Evolutionary conservation across 2,888 invertebrate species (phyloP), one percentile per base, ranked within the genome.

Genomic region (Halictus ligatus): DNA sequence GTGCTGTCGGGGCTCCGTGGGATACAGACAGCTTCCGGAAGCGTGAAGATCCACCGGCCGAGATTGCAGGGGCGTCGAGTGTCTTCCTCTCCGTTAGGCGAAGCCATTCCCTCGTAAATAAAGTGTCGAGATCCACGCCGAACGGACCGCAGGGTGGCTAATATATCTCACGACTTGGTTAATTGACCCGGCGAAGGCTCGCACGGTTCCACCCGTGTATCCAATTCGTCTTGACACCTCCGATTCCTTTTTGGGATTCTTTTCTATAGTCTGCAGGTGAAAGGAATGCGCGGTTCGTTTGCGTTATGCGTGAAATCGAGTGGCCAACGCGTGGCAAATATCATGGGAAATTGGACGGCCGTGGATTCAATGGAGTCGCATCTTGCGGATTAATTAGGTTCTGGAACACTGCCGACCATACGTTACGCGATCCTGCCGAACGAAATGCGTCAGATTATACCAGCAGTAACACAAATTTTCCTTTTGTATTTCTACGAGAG

Each of bases 11-110:
- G 84, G 75, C 77, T 60, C 86, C 78, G 81, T 85, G 86, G 87
- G 90, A 94, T 93, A 94, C 92, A 92, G 92, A 94, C 93, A 94
- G 93, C 94, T 95, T 95, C 94, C 95, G 95, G 95, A 95, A 94
- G 92, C 93, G 92, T 88, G 88, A 90, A 94, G 93, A 94, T 95
- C 90, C 90, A 87, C 90, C 90, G 89, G 76, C 75, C 83, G 89
- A 92, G 93, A 94, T 94, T 94, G 89, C 86, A 75, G 88, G 90
- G 87, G 89, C 83, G 90, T 89, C 89, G 90, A 86, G 88, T 88
- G 88, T 86, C 87, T 78, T 86, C 54, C 71, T 76, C 75, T 80
- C 81, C 83, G 82, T 76, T 87, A 84, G 91, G 83, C 83, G 77
- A 72, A 76, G 82, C 87, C 88, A 90, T 90, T 91, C 91, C 90